These are phyloP conservation scores for Pongo pygmaeus DNA, from an alignment of 2,113 vertebrate species.

Conservation along the genomic window DNA sequence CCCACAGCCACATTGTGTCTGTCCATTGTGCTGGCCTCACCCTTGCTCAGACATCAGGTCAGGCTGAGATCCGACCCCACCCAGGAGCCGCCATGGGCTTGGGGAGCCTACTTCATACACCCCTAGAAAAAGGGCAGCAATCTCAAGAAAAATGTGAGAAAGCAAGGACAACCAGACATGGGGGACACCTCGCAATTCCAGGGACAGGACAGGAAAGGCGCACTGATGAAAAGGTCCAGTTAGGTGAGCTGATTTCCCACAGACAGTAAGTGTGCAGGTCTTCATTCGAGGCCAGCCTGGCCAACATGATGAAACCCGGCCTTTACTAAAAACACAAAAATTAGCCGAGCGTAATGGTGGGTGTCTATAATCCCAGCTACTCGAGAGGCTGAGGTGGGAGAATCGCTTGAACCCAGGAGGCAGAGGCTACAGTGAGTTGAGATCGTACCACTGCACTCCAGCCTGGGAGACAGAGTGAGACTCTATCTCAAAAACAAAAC, in stretches of 20 bases:
- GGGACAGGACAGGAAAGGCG: background rate
- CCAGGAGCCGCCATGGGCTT: background rate
- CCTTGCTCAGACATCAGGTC: background rate
- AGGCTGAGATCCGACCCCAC: background rate
- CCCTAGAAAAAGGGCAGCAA: background rate
- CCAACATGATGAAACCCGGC: too few species aligned
- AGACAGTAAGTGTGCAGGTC: background rate
- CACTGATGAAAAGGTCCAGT: background rate
- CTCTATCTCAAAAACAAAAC: too few species aligned
- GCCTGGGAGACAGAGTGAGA: too few species aligned
- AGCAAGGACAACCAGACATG: background rate
- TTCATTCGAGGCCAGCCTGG: too few species aligned
- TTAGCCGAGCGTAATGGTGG: too few species aligned
- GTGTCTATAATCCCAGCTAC: too few species aligned
- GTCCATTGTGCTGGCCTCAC: too few species aligned
- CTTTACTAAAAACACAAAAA: too few species aligned
- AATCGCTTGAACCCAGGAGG: too few species aligned
- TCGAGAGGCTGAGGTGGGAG: too few species aligned
- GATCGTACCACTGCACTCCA: too few species aligned
- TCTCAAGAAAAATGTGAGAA: background rate
- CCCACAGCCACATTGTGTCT: rapidly evolving
- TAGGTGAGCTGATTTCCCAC: background rate
- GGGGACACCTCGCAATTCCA: background rate
- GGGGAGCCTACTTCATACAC: background rate
- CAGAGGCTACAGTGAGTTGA: too few species aligned